A percentile compares a stretch with the other conserved stretches of the same genome.
These are phyloP conservation scores for Melanocharis versteri DNA, from an alignment of 2,113 vertebrate genomes.

Conservation along the genomic window DNA sequence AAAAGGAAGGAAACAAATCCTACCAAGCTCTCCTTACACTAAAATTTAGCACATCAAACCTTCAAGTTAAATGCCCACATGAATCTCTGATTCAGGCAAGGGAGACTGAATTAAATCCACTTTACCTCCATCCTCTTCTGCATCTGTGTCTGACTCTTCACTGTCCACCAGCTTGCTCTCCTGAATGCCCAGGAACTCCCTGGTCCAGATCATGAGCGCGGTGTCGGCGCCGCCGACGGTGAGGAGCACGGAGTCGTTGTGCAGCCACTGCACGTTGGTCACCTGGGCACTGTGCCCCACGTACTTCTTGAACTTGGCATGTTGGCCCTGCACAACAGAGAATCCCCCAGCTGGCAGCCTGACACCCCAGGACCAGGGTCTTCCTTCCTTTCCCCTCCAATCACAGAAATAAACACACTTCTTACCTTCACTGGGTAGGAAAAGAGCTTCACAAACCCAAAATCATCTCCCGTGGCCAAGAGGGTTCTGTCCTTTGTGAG, in stretches of 20 bases:
- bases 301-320: slow-evolving; percentile 92
- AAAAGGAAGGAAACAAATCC: not conserved
- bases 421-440: slow-evolving; percentile 90
- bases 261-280: slow-evolving; percentile 91
- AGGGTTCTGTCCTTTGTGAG: slow-evolving; percentile 88
- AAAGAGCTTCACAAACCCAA: slow-evolving; percentile 96
- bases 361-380: rapidly evolving
- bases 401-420: not conserved
- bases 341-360: not conserved
- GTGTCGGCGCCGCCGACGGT: slow-evolving; percentile 93
- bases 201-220: slow-evolving; percentile 94
- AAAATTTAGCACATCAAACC: not conserved
- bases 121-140: slow-evolving; percentile 93
- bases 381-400: not conserved
- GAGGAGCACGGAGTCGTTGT: slow-evolving; percentile 88
- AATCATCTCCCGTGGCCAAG: slow-evolving; percentile 91
- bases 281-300: slow-evolving; percentile 94
- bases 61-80: not conserved
- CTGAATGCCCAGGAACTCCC: slow-evolving; percentile 84
- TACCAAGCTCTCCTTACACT: not conserved
- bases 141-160: slow-evolving; percentile 92
- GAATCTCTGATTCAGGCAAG: not conserved
- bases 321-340: slow-evolving; percentile 80
- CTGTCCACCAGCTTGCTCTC: slow-evolving; percentile 93
- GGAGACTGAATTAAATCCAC: not conserved